A percentile compares a stretch with the other conserved stretches of the same genome.
These are phyloP conservation scores for Pristionchus japonicus DNA, from an alignment of 2,888 invertebrate species.

Conservation along the genomic window DNA sequence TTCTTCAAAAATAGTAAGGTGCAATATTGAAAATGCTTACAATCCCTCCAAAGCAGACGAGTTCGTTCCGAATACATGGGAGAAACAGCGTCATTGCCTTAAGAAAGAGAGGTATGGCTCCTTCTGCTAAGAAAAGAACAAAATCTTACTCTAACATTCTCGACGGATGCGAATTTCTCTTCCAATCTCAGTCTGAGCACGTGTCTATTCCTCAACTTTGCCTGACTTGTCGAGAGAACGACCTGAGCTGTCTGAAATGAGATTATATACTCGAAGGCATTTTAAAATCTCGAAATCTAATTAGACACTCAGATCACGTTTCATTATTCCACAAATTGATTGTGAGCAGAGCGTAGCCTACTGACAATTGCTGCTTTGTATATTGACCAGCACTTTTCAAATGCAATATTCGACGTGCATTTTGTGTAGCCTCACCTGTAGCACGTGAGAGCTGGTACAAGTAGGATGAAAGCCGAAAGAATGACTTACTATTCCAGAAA, in stretches of 20 bases:
- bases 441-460: background rate
- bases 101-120: no score
- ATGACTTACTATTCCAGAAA: background rate
- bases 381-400: background rate
- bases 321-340: background rate
- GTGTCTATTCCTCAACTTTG: background rate
- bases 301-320: no score
- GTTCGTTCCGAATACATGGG: conserved; percentile 12
- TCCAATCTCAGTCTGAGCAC: background rate
- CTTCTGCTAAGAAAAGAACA: no score
- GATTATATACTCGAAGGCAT: background rate
- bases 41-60: conserved; percentile 29
- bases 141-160: conserved; percentile 27
- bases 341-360: background rate
- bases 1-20: background rate
- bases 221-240: background rate
- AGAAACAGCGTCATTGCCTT: conserved; percentile 2
- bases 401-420: background rate
- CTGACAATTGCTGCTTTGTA: background rate
- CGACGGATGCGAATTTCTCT: conserved; percentile 19
- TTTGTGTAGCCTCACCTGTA: background rate
- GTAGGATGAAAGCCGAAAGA: background rate
- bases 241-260: conserved; percentile 11
- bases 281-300: background rate
- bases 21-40: background rate